A percentile compares a stretch with the other conserved stretches of the same genome.
Conservation (phyloP, 2,113 vertebrate genomes). For the Dolichotis patagonum region DNA sequence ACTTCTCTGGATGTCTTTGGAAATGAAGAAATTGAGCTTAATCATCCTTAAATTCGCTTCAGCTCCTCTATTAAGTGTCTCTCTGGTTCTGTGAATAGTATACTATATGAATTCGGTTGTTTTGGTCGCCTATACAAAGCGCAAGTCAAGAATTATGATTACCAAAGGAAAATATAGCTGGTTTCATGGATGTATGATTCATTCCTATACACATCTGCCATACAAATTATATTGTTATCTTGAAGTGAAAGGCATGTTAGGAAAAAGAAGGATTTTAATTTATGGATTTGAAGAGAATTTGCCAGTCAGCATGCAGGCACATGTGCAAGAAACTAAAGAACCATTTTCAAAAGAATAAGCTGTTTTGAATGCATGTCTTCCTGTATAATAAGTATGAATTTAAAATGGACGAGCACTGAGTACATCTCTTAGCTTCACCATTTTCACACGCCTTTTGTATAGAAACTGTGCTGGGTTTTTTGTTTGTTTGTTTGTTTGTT, state of each 20-base stretch:
- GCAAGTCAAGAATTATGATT: background rate
- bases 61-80: background rate
- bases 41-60: background rate
- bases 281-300: constrained; percentile 70
- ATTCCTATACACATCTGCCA: background rate
- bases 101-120: background rate
- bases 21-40: background rate
- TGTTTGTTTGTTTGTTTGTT: constrained; percentile 46
- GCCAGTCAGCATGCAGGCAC: constrained; percentile 64
- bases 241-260: constrained; percentile 69
- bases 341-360: constrained; percentile 75
- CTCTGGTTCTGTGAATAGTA: background rate
- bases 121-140: background rate
- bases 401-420: constrained; percentile 72
- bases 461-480: constrained; percentile 30
- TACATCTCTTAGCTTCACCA: constrained; percentile 58
- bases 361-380: constrained; percentile 68
- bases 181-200: background rate
- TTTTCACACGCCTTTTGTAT: constrained; percentile 67
- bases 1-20: background rate
- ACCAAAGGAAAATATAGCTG: background rate
- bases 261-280: constrained; percentile 66
- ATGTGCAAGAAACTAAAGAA: constrained; percentile 62
- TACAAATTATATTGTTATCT: constrained; percentile 61
- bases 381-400: constrained; percentile 80